Conservation (phyloP, 2,113 vertebrate genomes). For the Engystomops pustulosus region DNA sequence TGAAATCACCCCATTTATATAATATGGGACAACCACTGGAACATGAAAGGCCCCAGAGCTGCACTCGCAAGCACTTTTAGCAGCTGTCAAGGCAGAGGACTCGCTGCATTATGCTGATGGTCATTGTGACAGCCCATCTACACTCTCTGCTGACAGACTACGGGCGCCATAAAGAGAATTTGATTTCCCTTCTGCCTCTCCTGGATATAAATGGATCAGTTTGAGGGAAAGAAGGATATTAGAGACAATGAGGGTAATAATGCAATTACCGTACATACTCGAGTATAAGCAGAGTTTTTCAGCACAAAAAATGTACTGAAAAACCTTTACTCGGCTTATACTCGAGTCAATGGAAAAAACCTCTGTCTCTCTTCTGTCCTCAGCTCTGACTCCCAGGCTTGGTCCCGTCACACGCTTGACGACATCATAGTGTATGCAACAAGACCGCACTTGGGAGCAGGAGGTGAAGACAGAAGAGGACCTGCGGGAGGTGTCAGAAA, state of each 20-base stretch:
- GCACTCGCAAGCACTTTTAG: neutral
- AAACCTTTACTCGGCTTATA: too few species aligned
- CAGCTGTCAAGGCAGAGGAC: conserved; percentile 1
- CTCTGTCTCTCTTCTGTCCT: too few species aligned
- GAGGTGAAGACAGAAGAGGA: too few species aligned
- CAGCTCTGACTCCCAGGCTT: too few species aligned
- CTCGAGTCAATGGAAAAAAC: too few species aligned
- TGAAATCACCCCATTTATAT: neutral
- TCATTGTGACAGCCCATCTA: neutral
- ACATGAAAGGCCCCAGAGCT: neutral
- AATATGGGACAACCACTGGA: neutral
- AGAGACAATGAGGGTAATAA: neutral
- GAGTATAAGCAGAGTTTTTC: too few species aligned
- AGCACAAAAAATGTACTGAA: too few species aligned
- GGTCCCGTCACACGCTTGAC: too few species aligned
- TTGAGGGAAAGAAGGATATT: neutral
- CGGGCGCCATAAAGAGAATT: neutral
- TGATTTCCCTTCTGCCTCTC: neutral
- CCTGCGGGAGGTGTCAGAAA: too few species aligned
- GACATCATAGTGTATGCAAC: too few species aligned
- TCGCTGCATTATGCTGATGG: conserved; percentile 4
- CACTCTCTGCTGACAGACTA: neutral
- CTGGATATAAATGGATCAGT: neutral
- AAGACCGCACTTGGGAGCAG: too few species aligned
- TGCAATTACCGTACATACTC: too few species aligned